A percentile compares a stretch with the other conserved stretches of the same genome.
These are phyloP conservation scores for Macrosteles quadrilineatus DNA, from an alignment of 1,140 invertebrate species.

Conservation along the genomic window DNA sequence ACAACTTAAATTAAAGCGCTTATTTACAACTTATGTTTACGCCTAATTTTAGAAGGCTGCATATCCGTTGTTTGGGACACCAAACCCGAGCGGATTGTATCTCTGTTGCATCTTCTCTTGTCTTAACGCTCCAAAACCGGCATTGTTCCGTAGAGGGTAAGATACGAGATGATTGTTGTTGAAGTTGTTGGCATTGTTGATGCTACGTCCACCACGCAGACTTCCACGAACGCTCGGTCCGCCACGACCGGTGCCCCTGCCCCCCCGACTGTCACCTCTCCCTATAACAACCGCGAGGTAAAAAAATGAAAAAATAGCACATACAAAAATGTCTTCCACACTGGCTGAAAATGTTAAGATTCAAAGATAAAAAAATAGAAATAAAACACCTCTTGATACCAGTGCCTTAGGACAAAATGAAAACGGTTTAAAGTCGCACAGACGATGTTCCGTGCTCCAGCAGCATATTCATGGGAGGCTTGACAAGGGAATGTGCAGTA, in stretches of 20 bases:
- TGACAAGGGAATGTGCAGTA: no score
- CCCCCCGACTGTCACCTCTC: not conserved
- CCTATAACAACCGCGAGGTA: not conserved
- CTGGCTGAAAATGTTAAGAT: no score
- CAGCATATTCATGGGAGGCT: no score
- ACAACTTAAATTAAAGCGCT: no score
- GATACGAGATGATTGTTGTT: not conserved
- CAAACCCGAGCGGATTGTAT: not conserved
- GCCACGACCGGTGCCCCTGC: not conserved
- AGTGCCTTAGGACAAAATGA: not conserved
- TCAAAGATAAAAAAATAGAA: not conserved
- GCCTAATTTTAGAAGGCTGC: constrained; percentile 5
- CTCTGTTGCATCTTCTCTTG: not conserved
- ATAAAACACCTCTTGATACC: not conserved
- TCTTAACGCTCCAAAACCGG: not conserved
- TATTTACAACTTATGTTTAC: no score
- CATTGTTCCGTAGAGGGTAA: not conserved
- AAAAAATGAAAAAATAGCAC: not conserved
- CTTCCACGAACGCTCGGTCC: not conserved
- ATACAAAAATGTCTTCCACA: not conserved
- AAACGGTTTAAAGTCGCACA: no score
- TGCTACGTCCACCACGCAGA: not conserved
- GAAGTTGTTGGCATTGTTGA: not conserved
- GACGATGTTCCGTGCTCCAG: no score
- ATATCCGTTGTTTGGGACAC: not conserved